Evolutionary conservation across 2,797 vertebrate species (phyloP).

Genomic region (Thamnophis elegans): DNA sequence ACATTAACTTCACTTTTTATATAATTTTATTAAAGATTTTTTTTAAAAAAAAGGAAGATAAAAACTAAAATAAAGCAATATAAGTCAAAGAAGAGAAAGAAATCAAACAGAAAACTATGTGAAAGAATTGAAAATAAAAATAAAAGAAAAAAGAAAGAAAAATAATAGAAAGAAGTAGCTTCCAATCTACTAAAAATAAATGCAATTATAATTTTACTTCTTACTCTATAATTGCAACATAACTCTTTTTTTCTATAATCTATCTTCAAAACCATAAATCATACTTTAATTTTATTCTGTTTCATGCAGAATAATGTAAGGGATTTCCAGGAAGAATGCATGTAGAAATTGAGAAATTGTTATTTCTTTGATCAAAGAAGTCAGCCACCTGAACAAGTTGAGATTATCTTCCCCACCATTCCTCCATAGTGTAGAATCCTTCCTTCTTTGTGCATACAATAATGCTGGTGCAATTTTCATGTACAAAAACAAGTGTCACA

Average conservation of each 20-base stretch:
- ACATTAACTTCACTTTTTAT: background rate
- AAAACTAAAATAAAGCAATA: background rate
- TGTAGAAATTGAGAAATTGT: background rate
- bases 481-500: background rate
- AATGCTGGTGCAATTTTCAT: background rate
- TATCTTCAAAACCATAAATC: background rate
- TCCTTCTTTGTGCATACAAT: background rate
- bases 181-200: background rate
- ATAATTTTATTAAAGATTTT: background rate
- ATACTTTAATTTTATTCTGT: background rate
- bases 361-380: background rate
- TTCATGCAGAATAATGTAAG: background rate
- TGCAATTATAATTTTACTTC: background rate
- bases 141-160: background rate
- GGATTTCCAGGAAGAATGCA: background rate
- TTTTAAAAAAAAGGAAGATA: background rate
- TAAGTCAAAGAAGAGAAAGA: background rate
- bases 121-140: background rate
- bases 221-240: background rate
- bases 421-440: background rate
- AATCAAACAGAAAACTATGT: background rate
- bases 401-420: background rate
- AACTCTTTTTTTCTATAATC: background rate
- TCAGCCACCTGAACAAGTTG: background rate
- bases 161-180: background rate